Percentiles rank a stretch among this genome's conserved stretches.
Evolutionary conservation across 2,888 invertebrate species (phyloP).

Genomic region (Iselma pallidipennis): DNA sequence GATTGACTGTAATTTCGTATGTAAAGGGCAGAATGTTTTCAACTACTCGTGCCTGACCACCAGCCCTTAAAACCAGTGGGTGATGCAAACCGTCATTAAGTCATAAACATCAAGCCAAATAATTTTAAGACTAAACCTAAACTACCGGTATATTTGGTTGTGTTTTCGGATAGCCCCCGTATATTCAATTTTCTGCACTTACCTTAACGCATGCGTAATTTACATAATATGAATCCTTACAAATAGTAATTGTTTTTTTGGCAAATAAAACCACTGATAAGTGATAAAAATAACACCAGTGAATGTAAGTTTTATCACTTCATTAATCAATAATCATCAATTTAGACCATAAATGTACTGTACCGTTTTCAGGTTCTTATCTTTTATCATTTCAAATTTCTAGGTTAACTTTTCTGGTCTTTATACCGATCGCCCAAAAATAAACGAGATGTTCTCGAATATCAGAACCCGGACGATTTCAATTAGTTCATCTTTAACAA

Average conservation of each 20-base stretch:
- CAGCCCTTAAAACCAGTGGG: too few relatives aligned
- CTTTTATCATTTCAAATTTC: background rate
- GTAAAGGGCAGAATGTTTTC: too few relatives aligned
- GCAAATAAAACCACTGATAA: background rate
- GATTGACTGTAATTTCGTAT: too few relatives aligned
- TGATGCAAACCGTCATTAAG: too few relatives aligned
- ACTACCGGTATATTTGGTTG: too few relatives aligned
- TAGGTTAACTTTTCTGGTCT: background rate
- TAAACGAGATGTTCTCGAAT: conserved; percentile 19
- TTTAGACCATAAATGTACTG: background rate
- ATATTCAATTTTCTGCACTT: background rate
- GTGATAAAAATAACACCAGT: background rate
- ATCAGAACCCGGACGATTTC: conserved; percentile 39
- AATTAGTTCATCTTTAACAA: conserved; percentile 39
- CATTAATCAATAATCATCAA: background rate
- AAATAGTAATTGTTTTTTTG: background rate
- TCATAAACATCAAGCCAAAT: too few relatives aligned
- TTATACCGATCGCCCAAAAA: conserved; percentile 1
- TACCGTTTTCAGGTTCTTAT: too few relatives aligned
- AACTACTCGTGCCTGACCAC: too few relatives aligned
- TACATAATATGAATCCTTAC: background rate
- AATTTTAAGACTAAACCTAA: too few relatives aligned
- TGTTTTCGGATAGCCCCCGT: background rate
- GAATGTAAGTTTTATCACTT: too few relatives aligned
- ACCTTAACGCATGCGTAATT: background rate